A percentile compares a stretch with the other conserved stretches of the same genome.
These are phyloP conservation scores for Amblyjoppa proteus DNA, from an alignment of 2,888 invertebrate species.

Conservation along the genomic window DNA sequence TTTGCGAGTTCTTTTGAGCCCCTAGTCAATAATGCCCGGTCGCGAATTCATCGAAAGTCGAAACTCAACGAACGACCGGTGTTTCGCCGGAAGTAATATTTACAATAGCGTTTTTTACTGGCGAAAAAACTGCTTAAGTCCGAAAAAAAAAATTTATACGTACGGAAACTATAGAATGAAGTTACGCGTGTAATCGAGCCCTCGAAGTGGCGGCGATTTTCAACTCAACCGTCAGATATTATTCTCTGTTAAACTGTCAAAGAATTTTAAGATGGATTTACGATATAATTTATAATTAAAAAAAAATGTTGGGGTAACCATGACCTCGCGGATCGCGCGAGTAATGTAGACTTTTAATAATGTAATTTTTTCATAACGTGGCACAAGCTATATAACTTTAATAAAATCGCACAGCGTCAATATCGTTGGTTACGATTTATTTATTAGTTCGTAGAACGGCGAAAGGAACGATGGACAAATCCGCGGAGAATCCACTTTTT, in stretches of 20 bases:
- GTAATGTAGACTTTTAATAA: constrained; percentile 29
- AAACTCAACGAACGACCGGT: constrained; percentile 20
- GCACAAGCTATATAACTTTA: constrained; percentile 52
- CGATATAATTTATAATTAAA: not conserved
- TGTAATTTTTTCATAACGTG: constrained; percentile 38
- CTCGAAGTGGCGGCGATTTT: constrained; percentile 17
- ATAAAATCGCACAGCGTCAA: constrained; percentile 52
- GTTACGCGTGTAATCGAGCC: constrained; percentile 26
- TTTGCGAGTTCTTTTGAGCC: constrained; percentile 54
- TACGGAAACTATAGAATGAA: constrained; percentile 33
- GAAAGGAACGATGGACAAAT: constrained; percentile 1
- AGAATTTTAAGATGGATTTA: not conserved
- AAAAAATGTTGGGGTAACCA: constrained; percentile 18
- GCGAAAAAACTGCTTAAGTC: not conserved
- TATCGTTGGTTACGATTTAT: not conserved
- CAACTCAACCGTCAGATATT: constrained; percentile 40
- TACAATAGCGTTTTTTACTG: constrained; percentile 3
- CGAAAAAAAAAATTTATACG: constrained; percentile 19
- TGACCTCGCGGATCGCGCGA: constrained; percentile 11
- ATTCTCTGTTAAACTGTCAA: not conserved
- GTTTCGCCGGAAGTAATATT: not conserved
- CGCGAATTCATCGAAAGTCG: constrained; percentile 3
- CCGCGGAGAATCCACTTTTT: not conserved
- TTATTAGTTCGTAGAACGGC: constrained; percentile 7
- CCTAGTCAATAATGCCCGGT: constrained; percentile 43